Base-by-base conservation (phyloP, 64 coral and sea anemone species). In the Pocillopora damicornis region DNA sequence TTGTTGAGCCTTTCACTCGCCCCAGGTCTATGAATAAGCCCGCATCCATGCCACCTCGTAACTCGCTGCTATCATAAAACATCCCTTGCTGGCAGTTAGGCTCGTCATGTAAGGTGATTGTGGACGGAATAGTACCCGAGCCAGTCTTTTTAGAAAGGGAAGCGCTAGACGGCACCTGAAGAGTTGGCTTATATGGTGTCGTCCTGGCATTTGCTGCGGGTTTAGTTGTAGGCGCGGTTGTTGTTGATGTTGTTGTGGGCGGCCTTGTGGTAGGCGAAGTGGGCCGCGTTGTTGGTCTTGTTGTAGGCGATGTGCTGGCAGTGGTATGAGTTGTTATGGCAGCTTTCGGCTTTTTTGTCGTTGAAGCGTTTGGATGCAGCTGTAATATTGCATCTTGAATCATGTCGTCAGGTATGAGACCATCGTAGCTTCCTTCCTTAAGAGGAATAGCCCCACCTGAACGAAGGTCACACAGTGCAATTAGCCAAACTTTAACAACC, bases 21-120 rank as follows among this genome's bases (percentile, higher is more conserved):
- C 96, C 96, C 15, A 94, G 76, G 65, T 95, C 81, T 37, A 92
- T 92, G 61, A 98, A 98, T 17, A 94, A 76, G 15, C 96, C 96
- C 0, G 96, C 92, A 34, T 75, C 69, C 89, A 94, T 94, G 36
- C 96, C 93, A 71, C 92, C 96, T 15, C 86, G 80, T 17, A 98
- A 45, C 56, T 88, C 63, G 59, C 89, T 98, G 71, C 94, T 94
- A 5, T 91, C 87, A 74, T 98, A 94, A 81, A 98, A 94, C 68
- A 92, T 37, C 1, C 96, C 92, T 71, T 98, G 87, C 25, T 92
- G 87, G n/a, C 96, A 98, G 58, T 91, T 86, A 37, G 92, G 90
- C 11, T 89, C 78, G 22, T 86, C 89, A 10, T 77, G 68, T 87
- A 56, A 75, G 62, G 90, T 61, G 59, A 23, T 68, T 35, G 90